phyloP scores from a whole-genome alignment of 2,797 vertebrate species.

The Menidia menidia region DNA sequence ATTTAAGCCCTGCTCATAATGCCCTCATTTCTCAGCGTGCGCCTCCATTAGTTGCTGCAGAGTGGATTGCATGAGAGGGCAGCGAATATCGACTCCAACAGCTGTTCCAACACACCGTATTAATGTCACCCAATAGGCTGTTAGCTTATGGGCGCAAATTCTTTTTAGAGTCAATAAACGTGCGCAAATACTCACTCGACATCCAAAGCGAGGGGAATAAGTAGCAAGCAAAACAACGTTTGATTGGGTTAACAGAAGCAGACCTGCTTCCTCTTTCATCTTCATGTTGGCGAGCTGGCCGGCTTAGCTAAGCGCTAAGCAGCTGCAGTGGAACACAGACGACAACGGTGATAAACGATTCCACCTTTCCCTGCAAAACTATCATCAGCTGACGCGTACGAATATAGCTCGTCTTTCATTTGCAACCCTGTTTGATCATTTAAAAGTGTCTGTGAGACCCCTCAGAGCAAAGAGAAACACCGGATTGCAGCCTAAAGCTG shows the following conservation, averaged over 20 bases:
- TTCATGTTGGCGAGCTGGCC: conserved; percentile 52
- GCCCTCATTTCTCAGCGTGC: conserved; percentile 56
- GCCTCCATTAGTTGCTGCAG: conserved; percentile 67
- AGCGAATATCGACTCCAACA: conserved; percentile 59
- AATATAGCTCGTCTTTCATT: no score
- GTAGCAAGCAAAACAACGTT: conserved; percentile 73
- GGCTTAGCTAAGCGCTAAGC: conserved; percentile 37
- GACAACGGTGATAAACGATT: no score
- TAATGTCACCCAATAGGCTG: conserved; percentile 67
- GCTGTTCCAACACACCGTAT: conserved; percentile 52
- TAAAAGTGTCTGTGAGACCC: no score
- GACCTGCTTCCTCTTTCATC: conserved; percentile 59
- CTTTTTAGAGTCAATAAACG: conserved; percentile 64
- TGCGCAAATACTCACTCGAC: conserved; percentile 25
- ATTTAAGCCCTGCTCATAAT: conserved; percentile 27
- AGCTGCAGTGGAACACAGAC: conserved; percentile 41
- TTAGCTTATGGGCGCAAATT: conserved; percentile 66
- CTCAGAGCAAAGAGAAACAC: no score
- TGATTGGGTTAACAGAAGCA: conserved; percentile 73
- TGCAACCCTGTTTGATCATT: no score
- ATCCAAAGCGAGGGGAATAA: conserved; percentile 55
- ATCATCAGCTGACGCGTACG: no score
- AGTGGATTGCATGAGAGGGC: conserved; percentile 44
- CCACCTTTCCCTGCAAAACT: no score
- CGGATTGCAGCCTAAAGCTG: no score